These are phyloP conservation scores for Enteromius mattozi DNA, from an alignment of 2,797 vertebrate species.

Conservation along the genomic window DNA sequence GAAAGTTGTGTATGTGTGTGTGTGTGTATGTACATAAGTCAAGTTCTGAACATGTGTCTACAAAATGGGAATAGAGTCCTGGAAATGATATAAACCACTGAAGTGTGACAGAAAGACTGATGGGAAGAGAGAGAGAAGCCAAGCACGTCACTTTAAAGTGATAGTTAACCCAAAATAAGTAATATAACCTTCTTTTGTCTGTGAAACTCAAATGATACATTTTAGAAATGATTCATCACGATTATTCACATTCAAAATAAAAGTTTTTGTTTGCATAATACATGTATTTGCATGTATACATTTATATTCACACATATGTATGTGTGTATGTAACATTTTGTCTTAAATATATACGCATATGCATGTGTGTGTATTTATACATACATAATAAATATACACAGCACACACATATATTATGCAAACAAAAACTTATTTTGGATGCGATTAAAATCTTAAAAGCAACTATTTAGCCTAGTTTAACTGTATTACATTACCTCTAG, in stretches of 20 bases:
- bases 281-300: no score
- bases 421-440: no score
- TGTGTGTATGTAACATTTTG: no score
- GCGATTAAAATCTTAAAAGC: background rate
- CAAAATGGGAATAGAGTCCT: slow-evolving; percentile 42
- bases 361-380: no score
- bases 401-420: no score
- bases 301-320: no score
- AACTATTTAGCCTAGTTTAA: background rate
- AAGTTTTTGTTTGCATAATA: no score
- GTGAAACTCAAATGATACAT: background rate
- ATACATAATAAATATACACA: no score
- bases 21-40: slow-evolving; percentile 11
- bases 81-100: slow-evolving; percentile 38
- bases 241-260: no score
- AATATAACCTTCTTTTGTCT: slow-evolving; percentile 1
- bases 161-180: background rate
- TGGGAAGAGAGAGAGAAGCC: slow-evolving; percentile 71
- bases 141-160: slow-evolving; percentile 48
- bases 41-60: slow-evolving; percentile 41
- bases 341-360: no score
- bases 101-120: slow-evolving; percentile 10
- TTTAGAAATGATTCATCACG: background rate
- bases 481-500: background rate
- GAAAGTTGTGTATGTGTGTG: slow-evolving; percentile 1